phyloP scores from a whole-genome alignment of 35 echinoderm and acorn worm species.

The Eucidaris tribuloides region DNA sequence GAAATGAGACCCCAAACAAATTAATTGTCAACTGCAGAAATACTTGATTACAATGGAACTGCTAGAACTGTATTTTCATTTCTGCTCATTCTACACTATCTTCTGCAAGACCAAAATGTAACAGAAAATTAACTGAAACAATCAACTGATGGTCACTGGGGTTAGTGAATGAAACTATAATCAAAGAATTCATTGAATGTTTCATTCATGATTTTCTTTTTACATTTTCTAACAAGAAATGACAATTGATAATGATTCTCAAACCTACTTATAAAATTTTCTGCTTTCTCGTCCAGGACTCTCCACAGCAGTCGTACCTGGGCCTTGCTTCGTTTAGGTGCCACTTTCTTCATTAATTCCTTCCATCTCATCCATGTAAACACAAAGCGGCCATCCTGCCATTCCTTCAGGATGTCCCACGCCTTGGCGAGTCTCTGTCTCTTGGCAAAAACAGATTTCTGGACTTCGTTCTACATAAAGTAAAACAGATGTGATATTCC shows the following conservation, averaged over 20 bases:
- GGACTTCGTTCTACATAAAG: slow-evolving; percentile 83
- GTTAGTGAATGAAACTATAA: no score
- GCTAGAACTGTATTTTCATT: no score
- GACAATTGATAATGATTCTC: not conserved
- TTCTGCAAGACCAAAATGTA: no score
- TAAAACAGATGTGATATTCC: not conserved
- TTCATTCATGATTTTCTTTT: not conserved
- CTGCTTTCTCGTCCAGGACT: slow-evolving; percentile 79
- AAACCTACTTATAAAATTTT: slow-evolving; percentile 69
- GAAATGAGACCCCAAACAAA: no score
- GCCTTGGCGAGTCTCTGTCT: slow-evolving; percentile 62
- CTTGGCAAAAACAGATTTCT: slow-evolving; percentile 88
- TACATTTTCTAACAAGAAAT: not conserved
- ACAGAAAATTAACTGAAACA: no score
- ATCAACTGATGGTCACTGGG: no score
- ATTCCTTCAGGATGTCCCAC: slow-evolving; percentile 86
- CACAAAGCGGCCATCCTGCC: slow-evolving; percentile 34
- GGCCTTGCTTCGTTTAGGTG: slow-evolving; percentile 37
- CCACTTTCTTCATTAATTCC: slow-evolving; percentile 55
- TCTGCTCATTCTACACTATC: no score
- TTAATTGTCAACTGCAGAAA: no score
- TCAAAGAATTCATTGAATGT: no score
- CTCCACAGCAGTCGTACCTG: slow-evolving; percentile 81
- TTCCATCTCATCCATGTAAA: slow-evolving; percentile 69
- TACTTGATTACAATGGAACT: no score